A percentile compares a stretch with the other conserved stretches of the same genome.
phyloP scores from a whole-genome alignment of 2,797 vertebrate species.

The Tokudaia tokunoshimensis region DNA sequence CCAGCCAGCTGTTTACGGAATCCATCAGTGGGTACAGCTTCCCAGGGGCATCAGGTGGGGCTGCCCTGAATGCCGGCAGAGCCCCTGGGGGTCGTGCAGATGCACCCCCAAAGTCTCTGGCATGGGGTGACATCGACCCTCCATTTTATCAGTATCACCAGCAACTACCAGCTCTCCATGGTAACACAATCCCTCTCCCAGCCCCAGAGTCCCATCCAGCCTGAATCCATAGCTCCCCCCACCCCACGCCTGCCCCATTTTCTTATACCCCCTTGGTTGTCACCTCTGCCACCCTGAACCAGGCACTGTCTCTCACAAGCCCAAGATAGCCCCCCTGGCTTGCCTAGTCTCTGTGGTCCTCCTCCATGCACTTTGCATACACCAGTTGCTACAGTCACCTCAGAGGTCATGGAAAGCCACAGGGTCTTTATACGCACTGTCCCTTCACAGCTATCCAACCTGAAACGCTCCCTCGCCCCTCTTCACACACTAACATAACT shows the following conservation, averaged over 20 bases:
- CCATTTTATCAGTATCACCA: not conserved
- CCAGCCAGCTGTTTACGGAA: not conserved
- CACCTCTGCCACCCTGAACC: not conserved
- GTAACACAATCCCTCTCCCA: not conserved
- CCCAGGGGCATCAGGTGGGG: not conserved
- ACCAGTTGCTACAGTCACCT: not conserved
- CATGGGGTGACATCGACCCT: fast-evolving
- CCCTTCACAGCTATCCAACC: not conserved
- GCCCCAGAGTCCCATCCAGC: not conserved
- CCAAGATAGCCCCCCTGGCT: not conserved
- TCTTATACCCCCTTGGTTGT: not conserved
- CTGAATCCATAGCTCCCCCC: not conserved
- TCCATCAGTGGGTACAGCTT: not conserved
- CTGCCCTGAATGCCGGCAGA: not conserved
- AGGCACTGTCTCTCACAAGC: not conserved
- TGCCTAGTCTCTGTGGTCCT: not conserved
- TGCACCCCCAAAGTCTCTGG: too few species aligned
- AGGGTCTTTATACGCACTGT: not conserved
- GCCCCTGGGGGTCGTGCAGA: not conserved
- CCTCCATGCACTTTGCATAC: not conserved
- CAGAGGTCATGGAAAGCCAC: not conserved
- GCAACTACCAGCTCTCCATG: not conserved
- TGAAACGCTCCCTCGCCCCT: not conserved
- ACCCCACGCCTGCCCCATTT: not conserved
- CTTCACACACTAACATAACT: not conserved